These are phyloP conservation scores for Serrognathus titanus DNA, from an alignment of 2,888 invertebrate genomes.

Conservation along the genomic window DNA sequence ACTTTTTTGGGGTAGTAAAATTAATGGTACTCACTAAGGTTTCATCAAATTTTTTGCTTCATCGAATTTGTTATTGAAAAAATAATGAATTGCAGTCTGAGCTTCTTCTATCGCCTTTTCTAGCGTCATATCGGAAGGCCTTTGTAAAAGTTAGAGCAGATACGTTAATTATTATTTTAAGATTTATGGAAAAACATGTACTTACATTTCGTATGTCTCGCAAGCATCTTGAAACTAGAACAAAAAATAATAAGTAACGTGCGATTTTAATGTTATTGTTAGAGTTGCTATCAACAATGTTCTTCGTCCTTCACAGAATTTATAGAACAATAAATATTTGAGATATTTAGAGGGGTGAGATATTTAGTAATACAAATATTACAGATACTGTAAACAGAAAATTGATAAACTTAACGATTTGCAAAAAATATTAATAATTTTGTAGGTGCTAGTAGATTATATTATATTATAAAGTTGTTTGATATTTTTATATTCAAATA, in stretches of 20 bases:
- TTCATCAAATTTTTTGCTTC: conserved; percentile 76
- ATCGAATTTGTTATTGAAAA: conserved; percentile 87
- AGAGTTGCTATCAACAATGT: neutral
- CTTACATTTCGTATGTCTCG: conserved; percentile 49
- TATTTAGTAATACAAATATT: neutral
- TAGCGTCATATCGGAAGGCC: conserved; percentile 56
- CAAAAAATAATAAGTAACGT: neutral
- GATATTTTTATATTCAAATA: too few relatives aligned
- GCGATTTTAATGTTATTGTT: neutral
- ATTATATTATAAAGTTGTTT: too few relatives aligned
- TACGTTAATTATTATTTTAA: neutral
- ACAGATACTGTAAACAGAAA: neutral
- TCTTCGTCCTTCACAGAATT: too few relatives aligned
- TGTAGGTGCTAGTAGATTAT: too few relatives aligned
- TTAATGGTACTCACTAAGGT: conserved; percentile 62
- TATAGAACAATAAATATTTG: too few relatives aligned
- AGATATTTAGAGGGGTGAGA: too few relatives aligned
- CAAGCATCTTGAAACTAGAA: conserved; percentile 55
- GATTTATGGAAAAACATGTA: conserved; percentile 22
- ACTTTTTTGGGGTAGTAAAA: neutral
- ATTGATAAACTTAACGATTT: neutral
- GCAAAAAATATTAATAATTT: too few relatives aligned
- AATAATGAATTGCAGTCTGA: conserved; percentile 76
- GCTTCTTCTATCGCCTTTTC: conserved; percentile 72
- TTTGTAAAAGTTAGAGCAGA: conserved; percentile 11